Conservation (phyloP, 2,888 invertebrate species). For the Macaria notata region DNA sequence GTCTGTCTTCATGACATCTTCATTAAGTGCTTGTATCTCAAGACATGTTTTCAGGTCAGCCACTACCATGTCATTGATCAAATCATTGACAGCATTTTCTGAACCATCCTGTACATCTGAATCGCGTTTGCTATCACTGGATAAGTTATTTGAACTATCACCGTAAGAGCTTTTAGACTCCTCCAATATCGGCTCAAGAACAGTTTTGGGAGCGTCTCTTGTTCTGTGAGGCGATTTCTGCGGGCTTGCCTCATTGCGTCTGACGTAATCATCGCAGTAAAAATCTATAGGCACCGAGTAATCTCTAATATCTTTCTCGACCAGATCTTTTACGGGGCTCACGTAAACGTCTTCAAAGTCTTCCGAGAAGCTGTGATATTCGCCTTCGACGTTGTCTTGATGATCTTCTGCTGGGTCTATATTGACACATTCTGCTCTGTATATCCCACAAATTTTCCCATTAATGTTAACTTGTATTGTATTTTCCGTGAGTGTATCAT, state of each 20-base stretch:
- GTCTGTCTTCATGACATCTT: no score
- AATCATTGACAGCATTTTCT: no score
- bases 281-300: conserved; percentile 73
- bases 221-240: conserved; percentile 57
- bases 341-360: conserved; percentile 68
- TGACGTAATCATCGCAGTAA: conserved; percentile 65
- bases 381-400: conserved; percentile 62
- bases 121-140: conserved; percentile 31
- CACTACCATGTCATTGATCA: no score
- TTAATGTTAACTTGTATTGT: conserved; percentile 1
- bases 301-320: conserved; percentile 74
- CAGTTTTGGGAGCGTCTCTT: conserved; percentile 40
- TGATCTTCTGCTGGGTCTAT: conserved; percentile 35
- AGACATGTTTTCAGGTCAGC: no score
- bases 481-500: not conserved
- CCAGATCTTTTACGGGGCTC: conserved; percentile 72
- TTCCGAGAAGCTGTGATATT: conserved; percentile 74
- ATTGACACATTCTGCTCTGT: conserved; percentile 42
- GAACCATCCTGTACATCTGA: conserved; percentile 24
- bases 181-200: conserved; percentile 72
- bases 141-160: conserved; percentile 54
- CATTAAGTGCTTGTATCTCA: not conserved
- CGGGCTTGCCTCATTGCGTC: conserved; percentile 45
- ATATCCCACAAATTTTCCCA: conserved; percentile 22
- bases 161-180: conserved; percentile 72